Conservation (phyloP, 2,888 invertebrate genomes). For the Exocentrus adspersus region DNA sequence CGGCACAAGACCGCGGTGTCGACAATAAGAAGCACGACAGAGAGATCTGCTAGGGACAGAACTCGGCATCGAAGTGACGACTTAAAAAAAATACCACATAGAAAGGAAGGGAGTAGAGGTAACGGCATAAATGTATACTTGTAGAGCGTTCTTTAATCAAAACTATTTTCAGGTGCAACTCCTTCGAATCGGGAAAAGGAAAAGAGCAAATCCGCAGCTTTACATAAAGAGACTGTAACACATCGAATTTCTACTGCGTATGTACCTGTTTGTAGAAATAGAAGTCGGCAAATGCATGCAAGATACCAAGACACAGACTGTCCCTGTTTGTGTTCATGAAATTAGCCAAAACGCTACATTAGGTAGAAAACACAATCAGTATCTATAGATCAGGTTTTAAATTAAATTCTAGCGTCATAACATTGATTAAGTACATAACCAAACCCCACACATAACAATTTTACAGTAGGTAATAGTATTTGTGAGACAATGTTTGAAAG, state of each 20-base stretch:
- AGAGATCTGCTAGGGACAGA: conserved; percentile 58
- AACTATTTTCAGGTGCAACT: conserved; percentile 41
- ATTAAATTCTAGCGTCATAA: not conserved
- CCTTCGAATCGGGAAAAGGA: conserved; percentile 44
- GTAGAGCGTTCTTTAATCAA: not conserved
- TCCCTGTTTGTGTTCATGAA: conserved; percentile 63
- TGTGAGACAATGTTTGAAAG: no score
- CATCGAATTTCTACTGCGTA: conserved; percentile 62
- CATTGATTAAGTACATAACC: no score
- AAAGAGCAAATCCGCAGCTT: conserved; percentile 39
- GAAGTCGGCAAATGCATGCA: conserved; percentile 53
- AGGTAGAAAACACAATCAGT: conserved; percentile 58
- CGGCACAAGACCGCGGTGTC: conserved; percentile 64
- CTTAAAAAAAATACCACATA: conserved; percentile 45
- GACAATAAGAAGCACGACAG: conserved; percentile 62
- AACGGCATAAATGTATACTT: conserved; percentile 15
- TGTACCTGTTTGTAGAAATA: conserved; percentile 61
- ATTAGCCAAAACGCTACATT: conserved; percentile 55
- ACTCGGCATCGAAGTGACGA: conserved; percentile 50
- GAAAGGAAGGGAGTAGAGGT: conserved; percentile 54
- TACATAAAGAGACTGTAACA: conserved; percentile 51
- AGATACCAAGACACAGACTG: conserved; percentile 54
- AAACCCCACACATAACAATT: no score
- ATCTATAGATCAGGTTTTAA: conserved; percentile 33
- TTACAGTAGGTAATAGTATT: no score